Evolutionary conservation across 2,888 invertebrate species (phyloP), one percentile per base, ranked within the genome.

Genomic region (Ectropis crepuscularia): DNA sequence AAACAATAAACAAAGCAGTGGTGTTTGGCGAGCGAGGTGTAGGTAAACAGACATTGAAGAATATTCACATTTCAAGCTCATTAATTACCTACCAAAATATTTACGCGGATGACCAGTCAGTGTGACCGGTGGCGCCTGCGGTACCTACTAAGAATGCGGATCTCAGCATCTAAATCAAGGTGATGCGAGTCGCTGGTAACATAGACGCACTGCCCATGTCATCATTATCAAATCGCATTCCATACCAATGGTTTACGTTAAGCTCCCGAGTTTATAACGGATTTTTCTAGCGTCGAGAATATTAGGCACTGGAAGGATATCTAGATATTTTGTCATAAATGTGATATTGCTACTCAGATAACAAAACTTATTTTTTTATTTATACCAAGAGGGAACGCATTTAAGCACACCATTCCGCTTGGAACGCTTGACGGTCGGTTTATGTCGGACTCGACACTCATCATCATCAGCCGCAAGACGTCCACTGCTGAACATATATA

Each of bases 61-160:
- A 85, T 85, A 80, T 67, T 67, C 68, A 61, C 73, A 75, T 78
- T 78, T 72, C 73, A 77, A 72, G 78, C 83, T 82, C 78, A 87
- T 90, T 89, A 89, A 89, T 90, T 90, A 89, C 85, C 85, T 89
- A 89, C 86, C 86, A 87, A 90, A 89, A 91, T 89, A 89, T 90
- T 90, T 85, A 86, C 87, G 83, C 81, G 79, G 78, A 78, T 80
- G 77, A 76, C 77, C 74, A 76, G 80, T 80, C 75, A 75, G 77
- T 80, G 75, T 71, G 80, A 78, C 78, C 80, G 76, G 70, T 84
- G 88, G 89, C 89, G 88, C 85, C 86, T 84, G 83, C 81, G 80
- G 80, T 81, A 79, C 77, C 81, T 81, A 86, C 84, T 84, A 89
- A 89, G 92, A 92, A 92, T 92, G 92, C 92, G 92, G 92, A 92